Evolutionary conservation across 1,140 invertebrate genomes (phyloP).

Genomic region (Sitobion miscanthi): DNA sequence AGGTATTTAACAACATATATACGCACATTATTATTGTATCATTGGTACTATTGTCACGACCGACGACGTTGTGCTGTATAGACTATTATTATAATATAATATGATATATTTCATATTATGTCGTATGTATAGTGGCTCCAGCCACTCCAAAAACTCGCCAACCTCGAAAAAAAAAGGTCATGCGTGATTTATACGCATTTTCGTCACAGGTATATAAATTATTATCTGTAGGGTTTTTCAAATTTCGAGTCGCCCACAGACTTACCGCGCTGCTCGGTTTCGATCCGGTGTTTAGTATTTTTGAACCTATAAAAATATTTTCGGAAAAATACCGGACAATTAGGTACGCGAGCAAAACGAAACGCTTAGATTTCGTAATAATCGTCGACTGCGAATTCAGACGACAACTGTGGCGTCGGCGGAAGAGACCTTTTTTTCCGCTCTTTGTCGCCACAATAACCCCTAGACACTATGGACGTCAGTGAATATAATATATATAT

Average conservation of each 20-base stretch:
- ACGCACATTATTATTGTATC: too few relatives aligned
- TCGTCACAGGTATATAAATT: too few relatives aligned
- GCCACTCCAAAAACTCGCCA: too few relatives aligned
- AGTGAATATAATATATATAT: neutral
- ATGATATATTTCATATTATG: too few relatives aligned
- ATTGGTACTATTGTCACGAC: neutral
- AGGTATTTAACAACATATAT: slow-evolving; percentile 18
- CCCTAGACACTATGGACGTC: neutral
- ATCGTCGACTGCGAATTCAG: neutral
- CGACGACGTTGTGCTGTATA: too few relatives aligned
- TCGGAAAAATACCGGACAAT: neutral
- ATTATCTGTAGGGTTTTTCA: neutral
- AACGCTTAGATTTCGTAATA: too few relatives aligned
- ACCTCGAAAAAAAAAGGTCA: too few relatives aligned
- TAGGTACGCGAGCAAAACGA: neutral
- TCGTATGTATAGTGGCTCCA: too few relatives aligned
- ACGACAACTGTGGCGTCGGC: neutral
- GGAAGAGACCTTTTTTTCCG: neutral
- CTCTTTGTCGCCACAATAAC: neutral
- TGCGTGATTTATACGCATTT: too few relatives aligned
- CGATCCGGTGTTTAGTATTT: neutral
- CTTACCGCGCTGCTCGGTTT: neutral
- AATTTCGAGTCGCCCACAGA: neutral
- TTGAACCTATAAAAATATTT: neutral
- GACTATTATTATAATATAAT: too few relatives aligned